Percentiles rank a stretch among this genome's conserved stretches.
Evolutionary conservation across 2,113 vertebrate genomes (phyloP).

Genomic region (Ictidomys tridecemlineatus): DNA sequence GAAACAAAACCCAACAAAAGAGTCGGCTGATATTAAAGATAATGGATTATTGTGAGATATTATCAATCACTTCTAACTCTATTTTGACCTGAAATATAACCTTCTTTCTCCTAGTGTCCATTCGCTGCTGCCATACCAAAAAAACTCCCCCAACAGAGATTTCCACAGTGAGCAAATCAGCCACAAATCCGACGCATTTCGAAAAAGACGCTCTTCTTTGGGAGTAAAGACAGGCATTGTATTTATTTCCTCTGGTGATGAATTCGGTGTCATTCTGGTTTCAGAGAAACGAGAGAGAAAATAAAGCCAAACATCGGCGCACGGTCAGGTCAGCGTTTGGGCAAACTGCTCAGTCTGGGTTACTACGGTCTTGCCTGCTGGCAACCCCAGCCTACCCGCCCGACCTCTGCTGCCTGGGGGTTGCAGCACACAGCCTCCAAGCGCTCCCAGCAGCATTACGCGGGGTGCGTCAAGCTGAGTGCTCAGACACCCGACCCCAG

Average conservation of each 20-base stretch:
- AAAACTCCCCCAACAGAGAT: background rate
- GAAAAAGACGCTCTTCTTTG: background rate
- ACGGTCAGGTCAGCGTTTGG: background rate
- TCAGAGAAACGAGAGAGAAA: constrained; percentile 27
- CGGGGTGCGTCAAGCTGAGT: fast-evolving
- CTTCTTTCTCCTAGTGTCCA: background rate
- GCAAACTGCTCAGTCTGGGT: background rate
- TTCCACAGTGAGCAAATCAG: background rate
- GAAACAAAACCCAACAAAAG: constrained; percentile 33
- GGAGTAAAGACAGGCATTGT: background rate
- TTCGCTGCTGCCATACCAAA: background rate
- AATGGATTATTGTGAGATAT: background rate
- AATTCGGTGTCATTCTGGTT: background rate
- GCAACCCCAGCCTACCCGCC: background rate
- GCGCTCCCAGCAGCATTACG: fast-evolving
- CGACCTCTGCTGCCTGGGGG: background rate
- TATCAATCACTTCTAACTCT: background rate
- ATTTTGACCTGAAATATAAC: background rate
- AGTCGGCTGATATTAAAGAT: background rate
- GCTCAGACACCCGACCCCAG: background rate
- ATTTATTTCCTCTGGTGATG: constrained; percentile 7
- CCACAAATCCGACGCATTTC: background rate
- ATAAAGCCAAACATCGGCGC: background rate
- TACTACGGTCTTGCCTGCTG: background rate
- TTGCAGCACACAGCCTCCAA: fast-evolving